phyloP scores from a whole-genome alignment of 2,888 invertebrate genomes.

The Steinernema scapterisci region DNA sequence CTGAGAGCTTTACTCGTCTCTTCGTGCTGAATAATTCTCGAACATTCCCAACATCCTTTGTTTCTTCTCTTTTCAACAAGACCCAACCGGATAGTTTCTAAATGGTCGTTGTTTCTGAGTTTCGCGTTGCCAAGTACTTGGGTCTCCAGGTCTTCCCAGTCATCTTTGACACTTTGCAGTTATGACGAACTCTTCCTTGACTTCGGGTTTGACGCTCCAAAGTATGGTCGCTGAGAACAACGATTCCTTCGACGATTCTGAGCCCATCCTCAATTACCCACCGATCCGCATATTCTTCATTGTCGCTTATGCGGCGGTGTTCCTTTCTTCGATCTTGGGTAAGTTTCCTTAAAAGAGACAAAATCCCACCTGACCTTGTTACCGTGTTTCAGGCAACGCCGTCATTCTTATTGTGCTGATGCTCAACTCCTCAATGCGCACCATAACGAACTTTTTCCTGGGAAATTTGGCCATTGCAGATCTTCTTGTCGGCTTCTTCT shows the following conservation, averaged over 20 bases:
- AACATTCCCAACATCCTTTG: too few species aligned
- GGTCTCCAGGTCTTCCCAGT: background rate
- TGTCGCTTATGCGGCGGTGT: constrained; percentile 57
- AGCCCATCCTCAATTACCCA: constrained; percentile 53
- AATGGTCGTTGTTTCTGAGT: too few species aligned
- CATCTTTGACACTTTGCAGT: background rate
- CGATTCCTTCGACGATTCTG: constrained; percentile 24
- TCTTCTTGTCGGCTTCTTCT: constrained; percentile 86
- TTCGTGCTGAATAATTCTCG: too few species aligned
- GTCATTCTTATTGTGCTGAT: constrained; percentile 85
- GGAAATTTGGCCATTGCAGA: constrained; percentile 88
- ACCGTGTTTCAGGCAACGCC: constrained; percentile 79
- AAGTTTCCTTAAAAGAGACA: constrained; percentile 24
- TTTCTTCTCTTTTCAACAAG: too few species aligned
- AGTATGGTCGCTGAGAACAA: background rate
- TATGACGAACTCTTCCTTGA: background rate
- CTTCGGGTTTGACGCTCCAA: background rate
- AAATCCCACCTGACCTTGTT: background rate
- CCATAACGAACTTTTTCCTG: constrained; percentile 88
- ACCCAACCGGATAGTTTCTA: too few species aligned
- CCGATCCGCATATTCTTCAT: constrained; percentile 54
- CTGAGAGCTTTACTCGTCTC: too few species aligned
- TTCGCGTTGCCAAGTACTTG: background rate
- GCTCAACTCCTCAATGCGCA: constrained; percentile 80
- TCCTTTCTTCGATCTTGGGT: constrained; percentile 60